phyloP scores from a whole-genome alignment of 2,113 vertebrate species.

The Camelus dromedarius region DNA sequence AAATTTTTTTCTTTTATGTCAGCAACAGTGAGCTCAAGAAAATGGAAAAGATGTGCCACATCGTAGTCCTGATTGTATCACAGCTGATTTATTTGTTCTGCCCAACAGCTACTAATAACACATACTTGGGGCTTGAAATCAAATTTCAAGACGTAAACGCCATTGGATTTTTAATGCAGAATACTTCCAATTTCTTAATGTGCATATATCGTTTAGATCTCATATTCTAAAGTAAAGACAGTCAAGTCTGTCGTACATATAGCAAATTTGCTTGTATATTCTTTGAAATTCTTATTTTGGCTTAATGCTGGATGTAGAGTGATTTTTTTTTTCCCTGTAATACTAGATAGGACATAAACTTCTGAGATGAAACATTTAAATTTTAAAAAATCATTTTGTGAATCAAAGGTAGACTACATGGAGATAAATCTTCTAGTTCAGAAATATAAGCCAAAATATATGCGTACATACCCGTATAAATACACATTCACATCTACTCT shows the following conservation, averaged over 20 bases:
- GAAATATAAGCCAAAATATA: background rate
- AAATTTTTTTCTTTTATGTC: background rate
- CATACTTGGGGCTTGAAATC: background rate
- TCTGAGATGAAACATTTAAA: slow-evolving; percentile 22
- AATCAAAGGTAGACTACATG: background rate
- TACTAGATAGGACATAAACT: background rate
- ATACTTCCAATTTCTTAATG: slow-evolving; percentile 48
- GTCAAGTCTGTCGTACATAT: slow-evolving; percentile 17
- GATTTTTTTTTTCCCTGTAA: background rate
- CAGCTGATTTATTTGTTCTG: background rate
- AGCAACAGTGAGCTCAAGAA: background rate
- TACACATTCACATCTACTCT: background rate
- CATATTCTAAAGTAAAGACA: slow-evolving; percentile 31
- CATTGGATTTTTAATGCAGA: slow-evolving; percentile 34
- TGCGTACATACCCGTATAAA: background rate
- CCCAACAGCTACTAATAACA: background rate
- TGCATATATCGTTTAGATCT: slow-evolving; percentile 29
- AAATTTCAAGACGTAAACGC: slow-evolving; percentile 30
- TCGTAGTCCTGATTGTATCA: background rate
- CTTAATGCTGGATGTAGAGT: background rate
- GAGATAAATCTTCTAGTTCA: slow-evolving; percentile 35
- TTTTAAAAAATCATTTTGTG: slow-evolving; percentile 3
- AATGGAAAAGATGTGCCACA: background rate
- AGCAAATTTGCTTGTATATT: background rate
- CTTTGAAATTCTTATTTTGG: slow-evolving; percentile 29